Evolutionary conservation across 2,888 invertebrate genomes (phyloP).

Genomic region (Machimus rusticus): DNA sequence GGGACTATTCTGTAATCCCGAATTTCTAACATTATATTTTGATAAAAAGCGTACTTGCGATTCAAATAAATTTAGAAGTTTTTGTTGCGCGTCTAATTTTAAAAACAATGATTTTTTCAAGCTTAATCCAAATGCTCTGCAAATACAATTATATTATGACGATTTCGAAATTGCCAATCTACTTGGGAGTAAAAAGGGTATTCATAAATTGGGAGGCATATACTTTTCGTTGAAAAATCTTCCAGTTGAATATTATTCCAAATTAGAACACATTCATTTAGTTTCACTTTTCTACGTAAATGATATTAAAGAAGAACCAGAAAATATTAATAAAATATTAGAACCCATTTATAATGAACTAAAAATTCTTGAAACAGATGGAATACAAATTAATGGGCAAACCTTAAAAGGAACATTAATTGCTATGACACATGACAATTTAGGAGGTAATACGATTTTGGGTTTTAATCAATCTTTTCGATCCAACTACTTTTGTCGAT

Average conservation of each 20-base stretch:
- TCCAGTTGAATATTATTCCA: slow-evolving; percentile 14
- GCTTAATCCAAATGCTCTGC: too few relatives aligned
- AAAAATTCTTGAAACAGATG: slow-evolving; percentile 18
- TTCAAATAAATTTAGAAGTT: too few relatives aligned
- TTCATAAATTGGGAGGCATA: slow-evolving; percentile 43
- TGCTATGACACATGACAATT: slow-evolving; percentile 43
- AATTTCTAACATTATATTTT: too few relatives aligned
- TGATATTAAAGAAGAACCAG: not conserved
- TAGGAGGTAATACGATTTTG: slow-evolving; percentile 39
- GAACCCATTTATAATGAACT: slow-evolving; percentile 34
- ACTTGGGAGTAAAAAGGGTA: slow-evolving; percentile 32
- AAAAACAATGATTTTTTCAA: too few relatives aligned
- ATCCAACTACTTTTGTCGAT: slow-evolving; percentile 38
- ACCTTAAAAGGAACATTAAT: slow-evolving; percentile 26
- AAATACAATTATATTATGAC: not conserved
- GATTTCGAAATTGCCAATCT: slow-evolving; percentile 42
- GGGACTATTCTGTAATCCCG: too few relatives aligned
- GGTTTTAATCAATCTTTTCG: slow-evolving; percentile 40
- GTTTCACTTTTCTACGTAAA: not conserved
- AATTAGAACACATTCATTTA: not conserved
- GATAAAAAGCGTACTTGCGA: too few relatives aligned
- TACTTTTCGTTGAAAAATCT: slow-evolving; percentile 36
- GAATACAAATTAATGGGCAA: not conserved
- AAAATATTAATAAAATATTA: slow-evolving; percentile 24
- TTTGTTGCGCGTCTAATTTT: too few relatives aligned